phyloP scores from a whole-genome alignment of 2,113 vertebrate genomes.

The Haliaeetus leucogaster region DNA sequence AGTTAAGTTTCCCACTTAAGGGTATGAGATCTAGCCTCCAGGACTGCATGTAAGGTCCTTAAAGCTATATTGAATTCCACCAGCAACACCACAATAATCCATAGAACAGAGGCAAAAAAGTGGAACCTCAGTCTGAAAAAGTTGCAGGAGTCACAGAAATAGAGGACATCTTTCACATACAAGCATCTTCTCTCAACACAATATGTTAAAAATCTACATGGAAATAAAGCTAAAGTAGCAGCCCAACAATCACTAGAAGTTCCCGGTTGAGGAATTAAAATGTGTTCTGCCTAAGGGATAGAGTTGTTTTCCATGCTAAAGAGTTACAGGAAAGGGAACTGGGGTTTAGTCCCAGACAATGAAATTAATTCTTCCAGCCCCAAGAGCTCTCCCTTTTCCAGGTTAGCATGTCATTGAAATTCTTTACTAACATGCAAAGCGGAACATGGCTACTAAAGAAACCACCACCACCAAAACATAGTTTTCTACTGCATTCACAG shows the following conservation, averaged over 20 bases:
- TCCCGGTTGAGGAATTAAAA: not conserved
- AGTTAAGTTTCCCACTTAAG: not conserved
- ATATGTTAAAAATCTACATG: not conserved
- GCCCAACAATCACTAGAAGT: not conserved
- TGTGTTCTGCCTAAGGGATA: not conserved
- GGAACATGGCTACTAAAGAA: not conserved
- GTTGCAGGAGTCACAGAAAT: not conserved
- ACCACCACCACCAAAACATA: not conserved
- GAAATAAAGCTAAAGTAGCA: not conserved
- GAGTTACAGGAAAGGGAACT: not conserved
- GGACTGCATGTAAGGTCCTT: not conserved
- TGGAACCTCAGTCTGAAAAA: not conserved
- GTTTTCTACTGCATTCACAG: not conserved
- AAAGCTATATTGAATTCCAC: not conserved
- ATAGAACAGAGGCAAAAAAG: not conserved
- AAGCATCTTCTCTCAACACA: not conserved
- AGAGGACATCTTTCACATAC: not conserved
- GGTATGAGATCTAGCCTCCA: not conserved
- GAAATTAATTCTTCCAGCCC: not conserved
- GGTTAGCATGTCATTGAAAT: fast-evolving
- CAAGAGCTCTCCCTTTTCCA: not conserved
- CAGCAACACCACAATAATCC: not conserved
- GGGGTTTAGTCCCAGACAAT: not conserved
- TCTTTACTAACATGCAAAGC: not conserved
- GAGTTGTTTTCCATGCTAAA: not conserved